These are phyloP conservation scores for Caretta caretta DNA, from an alignment of 2,113 vertebrate genomes.

Conservation along the genomic window DNA sequence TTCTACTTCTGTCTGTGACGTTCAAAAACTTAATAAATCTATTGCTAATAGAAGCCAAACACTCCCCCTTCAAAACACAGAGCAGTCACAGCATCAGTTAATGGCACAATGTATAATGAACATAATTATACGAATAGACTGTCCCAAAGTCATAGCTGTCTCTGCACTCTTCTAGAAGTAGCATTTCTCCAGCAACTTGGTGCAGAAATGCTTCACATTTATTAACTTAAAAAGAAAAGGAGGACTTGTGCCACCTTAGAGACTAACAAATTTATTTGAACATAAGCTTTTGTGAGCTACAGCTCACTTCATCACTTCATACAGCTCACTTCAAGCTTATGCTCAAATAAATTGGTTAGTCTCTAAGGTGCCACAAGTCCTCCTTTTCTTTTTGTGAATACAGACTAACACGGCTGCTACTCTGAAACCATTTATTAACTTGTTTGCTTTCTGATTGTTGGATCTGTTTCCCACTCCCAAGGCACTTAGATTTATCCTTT, in stretches of 20 bases:
- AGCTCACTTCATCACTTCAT: too few species aligned
- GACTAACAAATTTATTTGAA: too few species aligned
- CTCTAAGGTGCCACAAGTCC: too few species aligned
- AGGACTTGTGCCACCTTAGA: too few species aligned
- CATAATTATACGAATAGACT: slow-evolving; percentile 29
- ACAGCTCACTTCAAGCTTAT: too few species aligned
- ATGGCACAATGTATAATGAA: background rate
- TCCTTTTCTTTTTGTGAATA: too few species aligned
- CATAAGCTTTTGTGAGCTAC: too few species aligned
- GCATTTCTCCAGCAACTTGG: background rate
- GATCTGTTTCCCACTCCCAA: slow-evolving; percentile 61
- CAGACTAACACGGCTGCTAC: too few species aligned
- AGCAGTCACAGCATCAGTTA: background rate
- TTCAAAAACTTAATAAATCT: background rate
- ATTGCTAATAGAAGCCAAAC: slow-evolving; percentile 1
- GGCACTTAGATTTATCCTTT: slow-evolving; percentile 72
- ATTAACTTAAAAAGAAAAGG: slow-evolving; percentile 39
- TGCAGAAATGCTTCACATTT: slow-evolving; percentile 56
- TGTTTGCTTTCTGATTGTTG: slow-evolving; percentile 66
- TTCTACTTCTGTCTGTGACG: background rate
- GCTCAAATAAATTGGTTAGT: too few species aligned
- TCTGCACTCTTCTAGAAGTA: slow-evolving; percentile 22
- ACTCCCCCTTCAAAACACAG: background rate
- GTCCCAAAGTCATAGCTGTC: background rate
- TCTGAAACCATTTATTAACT: slow-evolving; percentile 55